A percentile compares a stretch with the other conserved stretches of the same genome.
These are phyloP conservation scores for Drosophila flavopinicola DNA, from an alignment of 2,888 invertebrate genomes.

Conservation along the genomic window DNA sequence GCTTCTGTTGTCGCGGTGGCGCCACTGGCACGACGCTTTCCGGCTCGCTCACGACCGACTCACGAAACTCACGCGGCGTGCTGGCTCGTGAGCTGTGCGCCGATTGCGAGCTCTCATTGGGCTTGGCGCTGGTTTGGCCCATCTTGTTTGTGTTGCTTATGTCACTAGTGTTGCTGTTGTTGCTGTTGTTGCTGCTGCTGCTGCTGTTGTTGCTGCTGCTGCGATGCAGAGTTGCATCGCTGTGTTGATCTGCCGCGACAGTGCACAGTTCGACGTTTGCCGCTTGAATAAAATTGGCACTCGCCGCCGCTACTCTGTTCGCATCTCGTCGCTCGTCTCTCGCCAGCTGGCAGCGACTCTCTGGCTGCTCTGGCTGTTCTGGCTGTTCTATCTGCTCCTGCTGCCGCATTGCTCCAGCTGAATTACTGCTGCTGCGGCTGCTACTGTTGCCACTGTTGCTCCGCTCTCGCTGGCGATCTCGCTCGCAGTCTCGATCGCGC, in stretches of 20 bases:
- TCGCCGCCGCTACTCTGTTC: slow-evolving; percentile 34
- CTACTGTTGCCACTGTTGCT: slow-evolving; percentile 25
- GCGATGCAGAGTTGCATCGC: slow-evolving; percentile 52
- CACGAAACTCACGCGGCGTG: slow-evolving; percentile 79
- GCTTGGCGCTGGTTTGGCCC: slow-evolving; percentile 80
- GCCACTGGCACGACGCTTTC: slow-evolving; percentile 39
- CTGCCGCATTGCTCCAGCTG: slow-evolving; percentile 51
- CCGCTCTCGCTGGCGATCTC: slow-evolving; percentile 9
- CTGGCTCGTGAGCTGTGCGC: slow-evolving; percentile 62
- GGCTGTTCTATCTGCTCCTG: slow-evolving; percentile 14
- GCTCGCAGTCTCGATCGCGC: slow-evolving; percentile 18
- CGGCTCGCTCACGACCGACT: slow-evolving; percentile 59
- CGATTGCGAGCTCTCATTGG: slow-evolving; percentile 54
- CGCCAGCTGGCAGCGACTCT: slow-evolving; percentile 25
- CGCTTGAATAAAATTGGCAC: slow-evolving; percentile 67
- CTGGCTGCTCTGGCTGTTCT: slow-evolving; percentile 25
- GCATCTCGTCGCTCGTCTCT: slow-evolving; percentile 18
- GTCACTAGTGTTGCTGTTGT: slow-evolving; percentile 39
- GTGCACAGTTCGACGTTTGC: slow-evolving; percentile 68
- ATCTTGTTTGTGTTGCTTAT: slow-evolving; percentile 50
- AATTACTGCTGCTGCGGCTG: slow-evolving; percentile 49
- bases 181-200: slow-evolving; percentile 45
- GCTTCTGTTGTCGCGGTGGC: slow-evolving; percentile 55
- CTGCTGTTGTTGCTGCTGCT: slow-evolving; percentile 44
- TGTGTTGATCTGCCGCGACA: slow-evolving; percentile 59